Evolutionary conservation across 2,888 invertebrate species (phyloP).

Genomic region (Allolobophora icterica): DNA sequence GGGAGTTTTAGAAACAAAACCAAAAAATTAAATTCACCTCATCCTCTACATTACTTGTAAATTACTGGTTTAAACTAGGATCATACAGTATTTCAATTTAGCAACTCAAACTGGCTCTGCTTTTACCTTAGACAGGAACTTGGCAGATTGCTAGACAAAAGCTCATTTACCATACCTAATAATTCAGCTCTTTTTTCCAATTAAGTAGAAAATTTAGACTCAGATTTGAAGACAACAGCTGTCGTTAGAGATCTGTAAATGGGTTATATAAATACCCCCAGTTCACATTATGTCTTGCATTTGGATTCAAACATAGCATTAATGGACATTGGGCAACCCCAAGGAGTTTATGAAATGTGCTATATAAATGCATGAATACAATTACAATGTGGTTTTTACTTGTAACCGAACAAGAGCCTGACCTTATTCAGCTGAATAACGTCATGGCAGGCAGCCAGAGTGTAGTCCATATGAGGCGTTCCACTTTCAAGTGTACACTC

Average conservation of each 20-base stretch:
- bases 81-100: too few relatives aligned
- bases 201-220: not conserved
- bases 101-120: too few relatives aligned
- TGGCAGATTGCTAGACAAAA: too few relatives aligned
- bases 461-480: constrained; percentile 48
- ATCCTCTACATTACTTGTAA: not conserved
- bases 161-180: not conserved
- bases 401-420: constrained; percentile 26
- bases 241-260: not conserved
- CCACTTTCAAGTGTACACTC: constrained; percentile 50
- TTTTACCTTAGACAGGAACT: too few relatives aligned
- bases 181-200: not conserved
- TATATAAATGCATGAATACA: too few relatives aligned
- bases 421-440: constrained; percentile 58
- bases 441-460: constrained; percentile 57
- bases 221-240: not conserved
- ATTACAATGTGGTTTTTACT: too few relatives aligned
- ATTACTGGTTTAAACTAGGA: too few relatives aligned
- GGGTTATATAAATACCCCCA: not conserved
- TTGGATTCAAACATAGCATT: too few relatives aligned
- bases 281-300: not conserved
- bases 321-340: too few relatives aligned
- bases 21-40: not conserved
- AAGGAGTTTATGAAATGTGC: too few relatives aligned
- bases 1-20: not conserved